Percentiles rank a stretch among this genome's conserved stretches.
These are phyloP conservation scores for Linepithema humile DNA, from an alignment of 1,140 invertebrate species.

Conservation along the genomic window DNA sequence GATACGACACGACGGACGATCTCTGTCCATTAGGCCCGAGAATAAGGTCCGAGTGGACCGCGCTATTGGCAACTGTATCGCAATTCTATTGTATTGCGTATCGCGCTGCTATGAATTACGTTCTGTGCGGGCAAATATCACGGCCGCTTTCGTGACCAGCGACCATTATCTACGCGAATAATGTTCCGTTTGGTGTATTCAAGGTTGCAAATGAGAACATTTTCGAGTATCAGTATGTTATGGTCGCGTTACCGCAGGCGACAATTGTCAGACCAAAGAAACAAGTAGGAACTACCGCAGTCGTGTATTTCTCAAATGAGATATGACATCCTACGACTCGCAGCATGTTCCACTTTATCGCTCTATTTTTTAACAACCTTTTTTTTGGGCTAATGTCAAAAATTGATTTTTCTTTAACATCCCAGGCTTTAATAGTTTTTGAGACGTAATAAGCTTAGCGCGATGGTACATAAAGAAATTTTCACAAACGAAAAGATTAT, in stretches of 20 bases:
- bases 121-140: constrained; percentile 11
- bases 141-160: constrained; percentile 20
- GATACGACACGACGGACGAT: constrained; percentile 6
- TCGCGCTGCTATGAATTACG: constrained; percentile 24
- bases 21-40: constrained; percentile 45
- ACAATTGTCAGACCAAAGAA: not conserved
- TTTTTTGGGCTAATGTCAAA: not conserved
- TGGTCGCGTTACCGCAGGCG: not conserved
- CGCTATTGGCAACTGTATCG: constrained; percentile 44
- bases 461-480: too few species aligned
- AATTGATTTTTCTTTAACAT: not conserved
- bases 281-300: not conserved
- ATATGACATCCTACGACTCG: too few species aligned
- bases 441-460: too few species aligned
- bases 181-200: constrained; percentile 2
- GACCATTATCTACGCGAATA: constrained; percentile 25
- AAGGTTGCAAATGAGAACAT: constrained; percentile 6
- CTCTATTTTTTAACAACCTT: not conserved
- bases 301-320: too few species aligned
- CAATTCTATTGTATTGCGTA: constrained; percentile 60
- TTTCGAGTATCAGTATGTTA: constrained; percentile 7
- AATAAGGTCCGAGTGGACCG: constrained; percentile 48
- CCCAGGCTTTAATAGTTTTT: too few species aligned
- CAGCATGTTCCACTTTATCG: not conserved
- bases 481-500: too few species aligned